phyloP scores from a whole-genome alignment of 2,797 vertebrate genomes.

The Microctenopoma steveboyesi region DNA sequence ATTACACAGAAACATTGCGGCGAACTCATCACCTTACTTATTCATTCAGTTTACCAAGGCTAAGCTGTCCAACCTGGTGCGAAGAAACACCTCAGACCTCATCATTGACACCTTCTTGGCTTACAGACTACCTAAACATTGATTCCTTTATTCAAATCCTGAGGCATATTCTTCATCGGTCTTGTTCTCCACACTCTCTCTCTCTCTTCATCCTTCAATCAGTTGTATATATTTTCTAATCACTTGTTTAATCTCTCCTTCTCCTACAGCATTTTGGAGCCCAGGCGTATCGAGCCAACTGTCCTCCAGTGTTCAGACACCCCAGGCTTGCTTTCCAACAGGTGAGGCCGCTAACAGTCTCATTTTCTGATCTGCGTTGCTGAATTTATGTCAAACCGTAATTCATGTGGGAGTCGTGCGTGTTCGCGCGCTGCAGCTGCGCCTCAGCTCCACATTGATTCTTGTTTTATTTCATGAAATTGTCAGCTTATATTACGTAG shows the following conservation, averaged over 20 bases:
- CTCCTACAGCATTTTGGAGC: constrained; percentile 26
- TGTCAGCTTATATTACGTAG: constrained; percentile 59
- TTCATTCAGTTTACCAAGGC: constrained; percentile 60
- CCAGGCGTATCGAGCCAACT: background rate
- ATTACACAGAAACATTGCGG: constrained; percentile 50
- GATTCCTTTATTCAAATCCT: constrained; percentile 63
- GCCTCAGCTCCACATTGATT: constrained; percentile 49
- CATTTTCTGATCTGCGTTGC: constrained; percentile 30
- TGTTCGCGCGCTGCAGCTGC: constrained; percentile 43
- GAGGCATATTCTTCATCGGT: constrained; percentile 50
- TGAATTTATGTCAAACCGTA: constrained; percentile 41
- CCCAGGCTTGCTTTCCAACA: constrained; percentile 39
- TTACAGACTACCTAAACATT: constrained; percentile 58
- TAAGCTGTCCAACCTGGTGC: constrained; percentile 57
- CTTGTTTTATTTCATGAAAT: constrained; percentile 61
- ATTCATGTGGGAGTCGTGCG: constrained; percentile 36
- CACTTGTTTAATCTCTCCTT: constrained; percentile 32
- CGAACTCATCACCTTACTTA: constrained; percentile 68
- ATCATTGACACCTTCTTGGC: constrained; percentile 72
- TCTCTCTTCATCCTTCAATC: constrained; percentile 28
- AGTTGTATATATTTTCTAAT: constrained; percentile 36
- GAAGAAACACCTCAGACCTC: constrained; percentile 57
- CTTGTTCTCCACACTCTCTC: constrained; percentile 12
- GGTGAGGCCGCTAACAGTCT: constrained; percentile 51
- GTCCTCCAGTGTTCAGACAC: constrained; percentile 28